phyloP scores from a whole-genome alignment of 2,888 invertebrate species.

The Philereme vetulata region DNA sequence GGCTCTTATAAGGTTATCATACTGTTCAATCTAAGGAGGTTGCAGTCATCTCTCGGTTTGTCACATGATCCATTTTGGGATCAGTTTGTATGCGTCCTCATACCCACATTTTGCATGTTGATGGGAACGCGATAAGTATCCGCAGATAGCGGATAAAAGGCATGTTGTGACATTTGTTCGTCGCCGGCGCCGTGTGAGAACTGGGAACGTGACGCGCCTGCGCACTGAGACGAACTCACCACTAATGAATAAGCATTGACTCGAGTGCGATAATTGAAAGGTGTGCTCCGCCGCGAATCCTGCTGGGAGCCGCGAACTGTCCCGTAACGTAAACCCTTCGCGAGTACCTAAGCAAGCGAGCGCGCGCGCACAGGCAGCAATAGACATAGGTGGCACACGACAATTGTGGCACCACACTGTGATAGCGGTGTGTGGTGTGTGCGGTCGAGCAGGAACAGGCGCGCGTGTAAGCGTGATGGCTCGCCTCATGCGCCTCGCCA shows the following conservation, averaged over 20 bases:
- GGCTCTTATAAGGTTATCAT: background rate
- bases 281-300: no score
- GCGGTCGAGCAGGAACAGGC: no score
- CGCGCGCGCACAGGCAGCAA: no score
- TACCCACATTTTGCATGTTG: conserved; percentile 6
- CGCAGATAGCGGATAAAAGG: conserved; percentile 2
- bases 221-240: conserved; percentile 1
- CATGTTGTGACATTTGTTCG: background rate
- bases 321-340: no score
- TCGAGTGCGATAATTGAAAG: conserved; percentile 6
- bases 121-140: background rate
- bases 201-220: background rate
- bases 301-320: no score
- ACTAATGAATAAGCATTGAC: conserved; percentile 8
- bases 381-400: no score
- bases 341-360: no score
- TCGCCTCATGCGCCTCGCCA: no score
- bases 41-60: background rate
- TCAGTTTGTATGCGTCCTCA: background rate
- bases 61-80: background rate
- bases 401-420: no score
- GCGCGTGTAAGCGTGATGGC: no score
- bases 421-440: no score
- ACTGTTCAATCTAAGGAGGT: background rate
- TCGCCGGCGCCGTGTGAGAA: background rate